phyloP scores from a whole-genome alignment of 2,113 vertebrate genomes.

The Lipophrys pholis region DNA sequence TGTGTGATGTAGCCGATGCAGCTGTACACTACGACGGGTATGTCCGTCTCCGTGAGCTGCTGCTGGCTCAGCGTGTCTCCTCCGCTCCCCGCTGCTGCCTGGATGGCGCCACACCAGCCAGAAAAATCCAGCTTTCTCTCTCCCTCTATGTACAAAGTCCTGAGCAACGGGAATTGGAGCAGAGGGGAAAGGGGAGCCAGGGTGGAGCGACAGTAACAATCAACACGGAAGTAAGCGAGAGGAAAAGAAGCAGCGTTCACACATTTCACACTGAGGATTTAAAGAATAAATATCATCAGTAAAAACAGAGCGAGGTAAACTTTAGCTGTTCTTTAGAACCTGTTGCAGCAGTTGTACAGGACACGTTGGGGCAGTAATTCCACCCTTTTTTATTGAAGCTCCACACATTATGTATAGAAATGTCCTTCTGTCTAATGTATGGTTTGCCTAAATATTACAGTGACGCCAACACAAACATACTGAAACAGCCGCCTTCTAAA shows the following conservation, averaged over 20 bases:
- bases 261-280: neutral
- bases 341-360: too few relatives aligned
- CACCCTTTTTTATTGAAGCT: too few relatives aligned
- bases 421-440: too few relatives aligned
- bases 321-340: too few relatives aligned
- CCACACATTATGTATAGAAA: too few relatives aligned
- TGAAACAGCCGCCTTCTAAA: too few relatives aligned
- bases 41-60: constrained; percentile 91
- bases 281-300: too few relatives aligned
- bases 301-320: too few relatives aligned
- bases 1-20: constrained; percentile 94
- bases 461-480: too few relatives aligned
- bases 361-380: too few relatives aligned
- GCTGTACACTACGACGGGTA: constrained; percentile 91
- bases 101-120: constrained; percentile 89
- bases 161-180: constrained; percentile 42
- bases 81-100: constrained; percentile 87
- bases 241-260: neutral
- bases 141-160: constrained; percentile 92
- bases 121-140: constrained; percentile 91
- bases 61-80: constrained; percentile 91
- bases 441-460: too few relatives aligned
- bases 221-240: neutral
- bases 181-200: neutral
- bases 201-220: neutral